Percentiles rank a stretch among this genome's conserved stretches.
Conservation (phyloP, 2,113 vertebrate species). For the Sebastes schlegelii region DNA sequence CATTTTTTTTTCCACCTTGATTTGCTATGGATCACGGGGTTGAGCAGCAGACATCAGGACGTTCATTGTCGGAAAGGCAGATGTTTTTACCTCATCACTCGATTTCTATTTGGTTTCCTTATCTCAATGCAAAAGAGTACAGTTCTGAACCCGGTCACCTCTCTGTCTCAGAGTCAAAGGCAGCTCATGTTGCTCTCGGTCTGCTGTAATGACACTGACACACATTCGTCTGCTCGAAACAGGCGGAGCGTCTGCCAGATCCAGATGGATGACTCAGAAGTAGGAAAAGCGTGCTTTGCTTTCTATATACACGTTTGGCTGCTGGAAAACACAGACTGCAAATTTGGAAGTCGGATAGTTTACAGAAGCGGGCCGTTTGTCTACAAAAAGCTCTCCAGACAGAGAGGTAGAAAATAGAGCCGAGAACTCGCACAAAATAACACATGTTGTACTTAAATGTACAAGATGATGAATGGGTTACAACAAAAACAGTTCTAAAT, state of each 20-base stretch:
- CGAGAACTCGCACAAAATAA: background rate
- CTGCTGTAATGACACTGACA: conserved; percentile 34
- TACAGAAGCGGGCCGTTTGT: conserved; percentile 6
- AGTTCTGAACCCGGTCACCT: conserved; percentile 32
- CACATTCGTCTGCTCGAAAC: conserved; percentile 39
- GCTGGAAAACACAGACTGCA: conserved; percentile 19
- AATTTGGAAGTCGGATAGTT: conserved; percentile 31
- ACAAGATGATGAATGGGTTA: background rate
- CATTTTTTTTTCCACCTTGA: conserved; percentile 59
- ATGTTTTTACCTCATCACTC: conserved; percentile 8
- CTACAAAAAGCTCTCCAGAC: conserved; percentile 15
- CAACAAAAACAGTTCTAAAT: background rate
- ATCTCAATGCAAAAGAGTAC: conserved; percentile 20
- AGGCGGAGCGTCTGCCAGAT: conserved; percentile 16
- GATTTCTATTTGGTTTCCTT: conserved; percentile 26
- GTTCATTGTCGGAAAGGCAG: conserved; percentile 13
- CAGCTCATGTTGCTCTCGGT: conserved; percentile 3
- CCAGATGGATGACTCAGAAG: conserved; percentile 36
- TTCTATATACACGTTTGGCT: conserved; percentile 19
- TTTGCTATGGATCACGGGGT: conserved; percentile 50
- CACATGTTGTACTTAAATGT: conserved; percentile 12
- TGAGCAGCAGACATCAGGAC: conserved; percentile 41
- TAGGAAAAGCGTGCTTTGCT: conserved; percentile 3
- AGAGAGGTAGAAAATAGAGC: background rate
- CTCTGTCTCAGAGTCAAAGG: conserved; percentile 1